A percentile compares a stretch with the other conserved stretches of the same genome.
Conservation (phyloP, 2,113 vertebrate genomes). For the Gymnogyps californianus region DNA sequence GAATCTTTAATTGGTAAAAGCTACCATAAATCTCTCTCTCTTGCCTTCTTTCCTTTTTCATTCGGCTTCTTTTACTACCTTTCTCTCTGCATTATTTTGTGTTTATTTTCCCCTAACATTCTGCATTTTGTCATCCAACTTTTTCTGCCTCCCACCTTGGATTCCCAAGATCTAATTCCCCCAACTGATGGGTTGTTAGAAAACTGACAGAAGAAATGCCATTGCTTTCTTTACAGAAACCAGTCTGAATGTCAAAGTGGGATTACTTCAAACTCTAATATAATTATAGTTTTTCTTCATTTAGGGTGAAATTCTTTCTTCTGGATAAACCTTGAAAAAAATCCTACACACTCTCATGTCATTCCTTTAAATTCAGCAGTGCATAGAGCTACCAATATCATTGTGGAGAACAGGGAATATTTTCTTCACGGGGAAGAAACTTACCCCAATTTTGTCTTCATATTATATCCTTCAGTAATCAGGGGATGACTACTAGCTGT, state of each 20-base stretch:
- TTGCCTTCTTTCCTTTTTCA: neutral
- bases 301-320: neutral
- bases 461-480: neutral
- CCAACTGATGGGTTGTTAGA: neutral
- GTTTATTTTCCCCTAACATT: neutral
- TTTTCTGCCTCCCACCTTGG: neutral
- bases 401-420: neutral
- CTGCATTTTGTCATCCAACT: neutral
- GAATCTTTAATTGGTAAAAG: neutral
- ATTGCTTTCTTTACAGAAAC: neutral
- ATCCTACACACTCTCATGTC: accelerated
- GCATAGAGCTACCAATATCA: neutral
- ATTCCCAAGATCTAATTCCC: neutral
- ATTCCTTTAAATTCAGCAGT: neutral
- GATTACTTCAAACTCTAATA: neutral
- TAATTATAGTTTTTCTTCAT: neutral
- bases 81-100: neutral
- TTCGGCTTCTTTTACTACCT: neutral
- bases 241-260: neutral
- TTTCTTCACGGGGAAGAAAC: neutral
- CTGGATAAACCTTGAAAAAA: neutral
- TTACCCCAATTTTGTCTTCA: neutral
- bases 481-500: neutral
- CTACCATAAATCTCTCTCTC: neutral
- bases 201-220: neutral